These are phyloP conservation scores for Malacoraja senta DNA, from an alignment of 2,797 vertebrate species.

Conservation along the genomic window DNA sequence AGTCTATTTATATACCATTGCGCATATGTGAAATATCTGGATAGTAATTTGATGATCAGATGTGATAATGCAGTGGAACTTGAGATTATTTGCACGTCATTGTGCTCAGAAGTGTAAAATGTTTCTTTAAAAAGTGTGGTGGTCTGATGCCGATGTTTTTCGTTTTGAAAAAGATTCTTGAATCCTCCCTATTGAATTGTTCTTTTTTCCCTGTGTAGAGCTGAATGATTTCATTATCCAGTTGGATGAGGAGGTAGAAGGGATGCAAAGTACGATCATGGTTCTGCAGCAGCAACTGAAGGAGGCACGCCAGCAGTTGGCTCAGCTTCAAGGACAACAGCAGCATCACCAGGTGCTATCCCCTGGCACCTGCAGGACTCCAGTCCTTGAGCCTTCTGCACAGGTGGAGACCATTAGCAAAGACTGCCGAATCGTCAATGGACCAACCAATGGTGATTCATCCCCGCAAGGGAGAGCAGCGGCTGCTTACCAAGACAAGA, in stretches of 20 bases:
- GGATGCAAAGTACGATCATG: constrained; percentile 95
- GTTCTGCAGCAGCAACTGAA: constrained; percentile 89
- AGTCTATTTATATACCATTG: not conserved
- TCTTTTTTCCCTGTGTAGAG: constrained; percentile 63
- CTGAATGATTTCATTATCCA: constrained; percentile 97
- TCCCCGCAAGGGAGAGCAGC: constrained; percentile 77
- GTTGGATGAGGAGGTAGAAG: constrained; percentile 93
- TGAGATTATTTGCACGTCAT: not conserved
- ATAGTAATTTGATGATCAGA: not conserved
- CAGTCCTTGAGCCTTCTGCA: constrained; percentile 57
- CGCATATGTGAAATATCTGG: not conserved
- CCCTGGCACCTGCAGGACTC: constrained; percentile 65
- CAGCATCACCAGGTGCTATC: constrained; percentile 58
- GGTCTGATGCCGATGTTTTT: constrained; percentile 44
- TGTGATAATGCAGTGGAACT: not conserved
- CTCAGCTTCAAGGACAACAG: constrained; percentile 69
- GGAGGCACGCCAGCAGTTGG: constrained; percentile 74
- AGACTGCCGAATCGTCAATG: constrained; percentile 88
- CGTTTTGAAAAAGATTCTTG: not conserved
- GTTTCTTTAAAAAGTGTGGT: constrained; percentile 36
- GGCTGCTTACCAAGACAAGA: constrained; percentile 44
- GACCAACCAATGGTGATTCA: constrained; percentile 87
- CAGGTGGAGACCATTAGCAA: constrained; percentile 67
- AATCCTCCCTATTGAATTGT: not conserved
- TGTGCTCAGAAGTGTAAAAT: not conserved